Evolutionary conservation across 2,797 vertebrate species (phyloP).

Genomic region (Sebastes taczanowskii): DNA sequence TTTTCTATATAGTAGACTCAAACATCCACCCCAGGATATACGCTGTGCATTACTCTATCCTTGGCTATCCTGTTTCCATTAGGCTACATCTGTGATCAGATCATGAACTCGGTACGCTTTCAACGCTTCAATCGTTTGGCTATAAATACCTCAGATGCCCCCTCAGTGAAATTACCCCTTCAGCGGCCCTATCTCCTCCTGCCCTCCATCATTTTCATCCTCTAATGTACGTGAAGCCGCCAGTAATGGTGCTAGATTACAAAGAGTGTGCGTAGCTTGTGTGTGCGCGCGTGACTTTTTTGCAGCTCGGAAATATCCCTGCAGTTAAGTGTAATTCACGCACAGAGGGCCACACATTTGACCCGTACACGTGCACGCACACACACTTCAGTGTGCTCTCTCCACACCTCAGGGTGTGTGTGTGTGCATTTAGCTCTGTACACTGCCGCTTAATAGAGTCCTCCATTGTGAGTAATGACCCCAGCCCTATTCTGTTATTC

Average conservation of each 20-base stretch:
- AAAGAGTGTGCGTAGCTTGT: slow-evolving; percentile 52
- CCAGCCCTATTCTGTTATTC: slow-evolving; percentile 73
- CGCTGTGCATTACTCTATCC: slow-evolving; percentile 23
- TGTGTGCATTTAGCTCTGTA: slow-evolving; percentile 41
- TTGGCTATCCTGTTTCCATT: slow-evolving; percentile 51
- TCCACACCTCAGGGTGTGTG: slow-evolving; percentile 54
- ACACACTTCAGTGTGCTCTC: slow-evolving; percentile 16
- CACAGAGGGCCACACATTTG: slow-evolving; percentile 63
- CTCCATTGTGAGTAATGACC: slow-evolving; percentile 80
- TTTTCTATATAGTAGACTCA: slow-evolving; percentile 34
- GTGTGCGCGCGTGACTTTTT: slow-evolving; percentile 50
- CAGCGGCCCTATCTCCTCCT: slow-evolving; percentile 40
- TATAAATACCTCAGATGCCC: slow-evolving; percentile 73
- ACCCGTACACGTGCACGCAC: slow-evolving; percentile 26
- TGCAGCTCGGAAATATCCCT: slow-evolving; percentile 67
- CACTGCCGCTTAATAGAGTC: slow-evolving; percentile 72
- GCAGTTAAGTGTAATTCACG: slow-evolving; percentile 80
- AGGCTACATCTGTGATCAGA: slow-evolving; percentile 57
- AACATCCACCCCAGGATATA: slow-evolving; percentile 14
- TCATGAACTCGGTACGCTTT: slow-evolving; percentile 62
- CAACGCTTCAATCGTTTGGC: slow-evolving; percentile 54
- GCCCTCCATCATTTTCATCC: slow-evolving; percentile 69
- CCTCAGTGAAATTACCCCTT: slow-evolving; percentile 66
- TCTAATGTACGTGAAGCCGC: slow-evolving; percentile 80
- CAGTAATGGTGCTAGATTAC: slow-evolving; percentile 80